These are phyloP conservation scores for Xiphophorus couchianus DNA, from an alignment of 2,113 vertebrate genomes.

Conservation along the genomic window DNA sequence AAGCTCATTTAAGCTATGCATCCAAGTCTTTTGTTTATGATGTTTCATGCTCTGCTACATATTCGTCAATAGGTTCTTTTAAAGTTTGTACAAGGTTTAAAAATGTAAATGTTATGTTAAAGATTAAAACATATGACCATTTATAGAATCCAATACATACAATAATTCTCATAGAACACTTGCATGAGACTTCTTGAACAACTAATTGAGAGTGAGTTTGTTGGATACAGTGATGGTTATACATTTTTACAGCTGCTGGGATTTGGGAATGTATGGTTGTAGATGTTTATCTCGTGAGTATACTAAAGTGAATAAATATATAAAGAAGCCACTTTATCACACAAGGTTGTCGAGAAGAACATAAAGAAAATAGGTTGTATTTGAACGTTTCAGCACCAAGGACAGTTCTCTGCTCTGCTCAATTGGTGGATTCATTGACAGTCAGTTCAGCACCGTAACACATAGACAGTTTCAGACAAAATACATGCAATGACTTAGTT, in stretches of 20 bases:
- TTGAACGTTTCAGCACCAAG: constrained; percentile 2
- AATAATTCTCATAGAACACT: too few species aligned
- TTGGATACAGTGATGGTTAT: too few species aligned
- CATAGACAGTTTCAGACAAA: background rate
- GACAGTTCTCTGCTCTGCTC: background rate
- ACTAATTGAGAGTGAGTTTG: too few species aligned
- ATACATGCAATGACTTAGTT: background rate
- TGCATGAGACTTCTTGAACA: too few species aligned
- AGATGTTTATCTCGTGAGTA: background rate
- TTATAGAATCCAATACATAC: background rate
- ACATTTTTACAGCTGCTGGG: too few species aligned
- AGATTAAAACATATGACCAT: background rate
- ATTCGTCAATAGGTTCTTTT: background rate
- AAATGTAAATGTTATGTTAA: background rate
- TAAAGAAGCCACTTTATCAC: too few species aligned
- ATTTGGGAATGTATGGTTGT: background rate
- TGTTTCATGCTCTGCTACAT: constrained; percentile 11
- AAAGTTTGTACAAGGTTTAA: background rate
- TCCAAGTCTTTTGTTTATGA: constrained; percentile 24
- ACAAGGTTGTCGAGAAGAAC: background rate
- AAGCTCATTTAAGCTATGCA: constrained; percentile 32
- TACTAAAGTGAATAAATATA: background rate
- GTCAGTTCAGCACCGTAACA: constrained; percentile 1
- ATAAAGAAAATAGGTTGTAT: background rate
- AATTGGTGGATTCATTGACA: background rate